Evolutionary conservation across 1,140 invertebrate species (phyloP).

Genomic region (Pantala flavescens): DNA sequence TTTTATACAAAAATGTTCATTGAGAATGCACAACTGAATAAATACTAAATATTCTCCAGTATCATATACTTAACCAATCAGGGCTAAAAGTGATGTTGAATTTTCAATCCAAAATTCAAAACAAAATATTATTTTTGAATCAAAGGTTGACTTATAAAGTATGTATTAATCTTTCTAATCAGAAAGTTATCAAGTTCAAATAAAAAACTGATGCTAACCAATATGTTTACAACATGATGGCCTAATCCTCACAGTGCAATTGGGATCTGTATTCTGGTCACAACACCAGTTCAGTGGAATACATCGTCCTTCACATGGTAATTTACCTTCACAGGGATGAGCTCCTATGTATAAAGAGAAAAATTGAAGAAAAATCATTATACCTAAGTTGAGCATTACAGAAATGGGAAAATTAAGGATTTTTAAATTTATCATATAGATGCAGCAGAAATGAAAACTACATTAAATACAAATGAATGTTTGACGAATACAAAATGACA

Average conservation of each 20-base stretch:
- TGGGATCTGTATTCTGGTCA: constrained; percentile 34
- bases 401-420: not conserved
- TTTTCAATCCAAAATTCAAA: too few species aligned
- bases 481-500: not conserved
- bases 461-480: not conserved
- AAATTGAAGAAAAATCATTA: too few species aligned
- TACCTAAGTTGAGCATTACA: constrained; percentile 11
- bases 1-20: too few species aligned
- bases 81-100: too few species aligned
- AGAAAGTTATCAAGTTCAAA: too few species aligned
- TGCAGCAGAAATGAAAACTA: not conserved
- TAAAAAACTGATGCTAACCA: constrained; percentile 18
- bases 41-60: too few species aligned
- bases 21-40: too few species aligned
- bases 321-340: constrained; percentile 39
- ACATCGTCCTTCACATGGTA: constrained; percentile 40
- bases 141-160: too few species aligned
- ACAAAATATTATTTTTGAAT: too few species aligned
- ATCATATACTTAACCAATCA: too few species aligned
- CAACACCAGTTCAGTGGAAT: constrained; percentile 42
- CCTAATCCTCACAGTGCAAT: constrained; percentile 34
- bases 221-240: constrained; percentile 28
- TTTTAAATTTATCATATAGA: not conserved
- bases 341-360: constrained; percentile 26
- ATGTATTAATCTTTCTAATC: too few species aligned